Base-by-base conservation (phyloP, 2,888 invertebrate species). In the Andrena minutula region DNA sequence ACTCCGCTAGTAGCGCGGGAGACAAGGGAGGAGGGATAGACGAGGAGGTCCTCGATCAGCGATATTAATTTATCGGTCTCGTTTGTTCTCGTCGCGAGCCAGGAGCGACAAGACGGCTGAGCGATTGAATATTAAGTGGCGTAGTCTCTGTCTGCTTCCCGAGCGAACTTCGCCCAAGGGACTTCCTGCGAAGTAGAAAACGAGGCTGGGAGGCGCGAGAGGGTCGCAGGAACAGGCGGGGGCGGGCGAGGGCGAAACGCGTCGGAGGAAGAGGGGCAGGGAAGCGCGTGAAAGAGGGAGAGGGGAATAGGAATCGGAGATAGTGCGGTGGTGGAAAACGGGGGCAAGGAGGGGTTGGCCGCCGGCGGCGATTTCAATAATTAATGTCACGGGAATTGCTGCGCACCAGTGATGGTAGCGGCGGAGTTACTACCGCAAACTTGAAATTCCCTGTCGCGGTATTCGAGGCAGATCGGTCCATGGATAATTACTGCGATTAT, bases 91-190 rank as follows among this genome's bases (percentile, higher is more conserved):
- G 65, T 61, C 75, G 82, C 69, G 75, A 83, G 56, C 75, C 84
- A 71, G 56, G 69, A 69, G 74, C 79, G 86, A 73, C 76, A 77
- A 75, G 83, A 71, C 74, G 79, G 77, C 76, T 82, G 84, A 88
- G 79, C 88, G 90, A 91, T 91, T 89, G 91, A 91, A 91, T 91
- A 91, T 91, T 91, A 91, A 91, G 89, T 85, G 82, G 65, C 79
- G 73, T 68, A 71, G 81, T 75, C 64, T 76, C 64, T 72, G 68
- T 65, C 70, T 75, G 70, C 53, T 77, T 41, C 72, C 75, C 83
- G 82, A 56, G 84, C 65, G 84, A 84, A 84, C 61, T 88, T 86
- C 66, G 83, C 83, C 83, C 86, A 61, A 63, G 88, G 83, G 86
- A 88, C 83, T 81, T 77, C 73, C 86, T 75, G n/a, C 65, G 82